phyloP scores from a whole-genome alignment of 2,797 vertebrate species.

The Neoniphon sammara region DNA sequence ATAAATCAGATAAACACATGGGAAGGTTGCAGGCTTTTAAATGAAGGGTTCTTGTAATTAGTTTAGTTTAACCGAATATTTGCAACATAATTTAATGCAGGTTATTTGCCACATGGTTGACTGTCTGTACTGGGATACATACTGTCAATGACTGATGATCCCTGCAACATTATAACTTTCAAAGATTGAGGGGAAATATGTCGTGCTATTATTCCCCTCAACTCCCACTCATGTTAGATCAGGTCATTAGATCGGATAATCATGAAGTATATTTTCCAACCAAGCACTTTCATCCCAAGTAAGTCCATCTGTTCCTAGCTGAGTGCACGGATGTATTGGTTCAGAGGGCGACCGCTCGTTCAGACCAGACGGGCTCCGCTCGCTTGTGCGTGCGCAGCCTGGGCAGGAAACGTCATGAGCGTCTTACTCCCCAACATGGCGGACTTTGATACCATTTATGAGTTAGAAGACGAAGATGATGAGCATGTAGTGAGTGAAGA shows the following conservation, averaged over 20 bases:
- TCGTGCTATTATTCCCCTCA: too few species aligned
- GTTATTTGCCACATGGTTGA: not conserved
- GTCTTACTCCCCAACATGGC: conserved; percentile 96
- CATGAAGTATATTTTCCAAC: too few species aligned
- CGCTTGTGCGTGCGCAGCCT: conserved; percentile 40
- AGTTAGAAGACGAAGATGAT: conserved; percentile 92
- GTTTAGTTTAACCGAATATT: conserved; percentile 4
- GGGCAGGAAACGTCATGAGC: conserved; percentile 89
- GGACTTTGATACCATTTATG: conserved; percentile 99
- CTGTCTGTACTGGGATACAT: not conserved
- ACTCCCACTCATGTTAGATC: too few species aligned
- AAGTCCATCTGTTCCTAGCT: too few species aligned
- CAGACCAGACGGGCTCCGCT: too few species aligned
- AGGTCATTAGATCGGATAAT: too few species aligned
- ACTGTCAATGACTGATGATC: not conserved
- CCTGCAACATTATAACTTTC: too few species aligned
- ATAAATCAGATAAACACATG: too few species aligned
- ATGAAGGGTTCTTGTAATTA: conserved; percentile 2
- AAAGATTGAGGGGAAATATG: too few species aligned
- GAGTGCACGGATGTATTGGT: too few species aligned
- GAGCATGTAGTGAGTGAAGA: conserved; percentile 92
- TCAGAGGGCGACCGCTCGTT: too few species aligned
- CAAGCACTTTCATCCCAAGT: too few species aligned
- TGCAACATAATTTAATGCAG: not conserved
- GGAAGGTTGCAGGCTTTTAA: not conserved